Evolutionary conservation across 2,797 vertebrate genomes (phyloP).

Genomic region (Mionectes olivaceus): DNA sequence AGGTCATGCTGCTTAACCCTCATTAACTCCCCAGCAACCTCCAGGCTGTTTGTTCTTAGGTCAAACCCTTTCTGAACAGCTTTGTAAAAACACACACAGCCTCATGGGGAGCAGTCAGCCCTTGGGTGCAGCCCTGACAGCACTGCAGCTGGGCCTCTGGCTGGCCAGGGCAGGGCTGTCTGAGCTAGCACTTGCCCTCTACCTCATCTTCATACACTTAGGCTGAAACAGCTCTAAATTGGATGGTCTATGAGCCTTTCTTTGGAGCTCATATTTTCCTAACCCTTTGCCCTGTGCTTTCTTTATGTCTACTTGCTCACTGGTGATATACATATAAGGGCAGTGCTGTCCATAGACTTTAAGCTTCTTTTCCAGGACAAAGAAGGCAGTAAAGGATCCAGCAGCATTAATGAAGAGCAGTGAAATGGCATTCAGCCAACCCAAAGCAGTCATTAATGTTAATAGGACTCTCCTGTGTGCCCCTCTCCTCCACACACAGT

Average conservation of each 20-base stretch:
- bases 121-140: fast-evolving
- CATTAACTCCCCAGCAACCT: neutral
- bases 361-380: neutral
- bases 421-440: neutral
- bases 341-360: neutral
- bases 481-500: neutral
- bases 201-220: neutral
- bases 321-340: neutral
- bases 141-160: fast-evolving
- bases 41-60: neutral
- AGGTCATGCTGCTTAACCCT: neutral
- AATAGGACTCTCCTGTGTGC: neutral
- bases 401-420: neutral
- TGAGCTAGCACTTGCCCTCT: neutral
- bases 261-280: neutral
- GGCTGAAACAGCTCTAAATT: neutral
- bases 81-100: neutral
- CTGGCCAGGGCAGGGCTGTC: fast-evolving
- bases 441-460: slow-evolving; percentile 7
- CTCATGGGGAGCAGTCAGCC: neutral
- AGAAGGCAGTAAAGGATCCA: neutral
- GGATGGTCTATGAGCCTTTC: neutral
- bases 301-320: neutral
- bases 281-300: neutral
- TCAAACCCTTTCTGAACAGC: neutral